Percentiles rank a stretch among this genome's conserved stretches.
Evolutionary conservation across 1,140 invertebrate genomes (phyloP).

Genomic region (Globodera ellingtonae): DNA sequence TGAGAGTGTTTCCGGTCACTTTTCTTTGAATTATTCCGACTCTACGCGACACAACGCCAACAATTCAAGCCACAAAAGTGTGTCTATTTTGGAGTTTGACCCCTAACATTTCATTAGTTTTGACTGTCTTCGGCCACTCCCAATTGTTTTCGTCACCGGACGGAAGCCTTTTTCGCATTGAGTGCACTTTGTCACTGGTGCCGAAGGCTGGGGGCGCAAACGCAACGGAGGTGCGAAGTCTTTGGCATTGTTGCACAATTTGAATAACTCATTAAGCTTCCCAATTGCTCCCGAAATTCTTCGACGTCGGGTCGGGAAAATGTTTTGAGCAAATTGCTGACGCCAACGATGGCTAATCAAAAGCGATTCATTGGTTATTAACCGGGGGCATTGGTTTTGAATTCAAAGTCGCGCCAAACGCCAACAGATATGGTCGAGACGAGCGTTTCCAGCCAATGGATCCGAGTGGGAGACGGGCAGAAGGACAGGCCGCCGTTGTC

Average conservation of each 20-base stretch:
- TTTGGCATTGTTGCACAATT: not conserved
- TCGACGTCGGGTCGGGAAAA: not conserved
- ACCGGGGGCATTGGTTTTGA: not conserved
- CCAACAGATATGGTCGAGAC: constrained; percentile 4
- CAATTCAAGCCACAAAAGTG: not conserved
- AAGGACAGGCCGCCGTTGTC: not conserved
- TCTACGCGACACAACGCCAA: not conserved
- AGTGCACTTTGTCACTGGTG: constrained; percentile 1
- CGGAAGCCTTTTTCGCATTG: not conserved
- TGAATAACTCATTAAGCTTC: not conserved
- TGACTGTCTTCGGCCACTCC: not conserved
- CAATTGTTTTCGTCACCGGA: not conserved
- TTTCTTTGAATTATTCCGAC: not conserved
- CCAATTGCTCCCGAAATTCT: constrained; percentile 2
- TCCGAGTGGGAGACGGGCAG: not conserved
- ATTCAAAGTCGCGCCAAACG: not conserved
- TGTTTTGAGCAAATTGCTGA: not conserved
- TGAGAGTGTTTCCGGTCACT: not conserved
- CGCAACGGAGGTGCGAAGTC: not conserved
- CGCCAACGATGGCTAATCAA: not conserved
- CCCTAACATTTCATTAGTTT: not conserved
- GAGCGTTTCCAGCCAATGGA: not conserved
- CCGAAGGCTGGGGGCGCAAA: not conserved
- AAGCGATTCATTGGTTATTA: constrained; percentile 5
- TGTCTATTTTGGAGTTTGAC: not conserved